Evolutionary conservation across 2,888 invertebrate species (phyloP), one percentile per base, ranked within the genome.

Genomic region (Carpatolechia fugitivella): DNA sequence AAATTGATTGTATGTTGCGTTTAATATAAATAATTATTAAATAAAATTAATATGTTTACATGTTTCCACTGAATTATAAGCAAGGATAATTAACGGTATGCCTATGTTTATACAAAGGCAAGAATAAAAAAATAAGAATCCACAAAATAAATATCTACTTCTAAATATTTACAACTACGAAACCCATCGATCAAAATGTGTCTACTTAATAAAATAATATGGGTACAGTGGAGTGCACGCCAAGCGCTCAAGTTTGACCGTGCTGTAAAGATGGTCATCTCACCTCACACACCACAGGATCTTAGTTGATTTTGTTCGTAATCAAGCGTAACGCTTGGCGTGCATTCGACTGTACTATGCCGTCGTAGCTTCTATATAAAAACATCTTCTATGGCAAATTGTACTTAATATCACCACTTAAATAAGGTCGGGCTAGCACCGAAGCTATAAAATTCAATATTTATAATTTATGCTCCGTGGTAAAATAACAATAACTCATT

Each of bases 341-440:
- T 24, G 24, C 3, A 4, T 3, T 24, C 24, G 24, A 24, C 24
- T 24, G 6, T 69, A 61, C 62, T 57, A 66, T 68, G 55, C 44
- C 56, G 52, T 60, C 11, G 63, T 58, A 60, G 71, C 69, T 38
- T 38, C 7, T 61, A 44, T 58, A 66, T 61, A 65, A 67, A 64
- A 66, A 66, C 71, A 70, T 72, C 62, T 61, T 69, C 69, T 75
- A 77, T 78, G 80, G 78, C 72, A 68, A 64, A 81, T 82, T 82
- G 82, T 82, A 82, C 82, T 82, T 81, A 41, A 41, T 41, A 41
- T 41, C 40, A 41, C 40, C 40, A 41, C 40, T 20, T 41, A 41
- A 16, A 41, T 11, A 41, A 40, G 18, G 40, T 13, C 18, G 14
- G 38, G 38, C 14, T 38, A 16, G 11, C 20, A 8, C 40, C 40